Conservation (phyloP, 2,113 vertebrate genomes). For the Eidolon helvum region DNA sequence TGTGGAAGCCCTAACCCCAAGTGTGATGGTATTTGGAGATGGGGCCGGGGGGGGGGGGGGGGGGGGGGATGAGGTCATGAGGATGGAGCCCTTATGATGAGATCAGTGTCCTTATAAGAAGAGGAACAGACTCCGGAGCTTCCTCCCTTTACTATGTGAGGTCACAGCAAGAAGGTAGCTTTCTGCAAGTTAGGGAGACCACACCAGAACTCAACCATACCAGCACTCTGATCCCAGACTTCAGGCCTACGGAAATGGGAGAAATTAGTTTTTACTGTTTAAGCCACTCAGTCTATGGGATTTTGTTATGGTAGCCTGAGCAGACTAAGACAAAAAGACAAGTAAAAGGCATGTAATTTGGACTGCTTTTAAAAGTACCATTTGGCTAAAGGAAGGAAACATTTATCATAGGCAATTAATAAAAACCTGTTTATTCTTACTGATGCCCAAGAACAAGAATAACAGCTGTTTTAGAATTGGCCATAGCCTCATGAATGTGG, state of each 20-base stretch:
- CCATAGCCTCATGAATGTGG: not conserved
- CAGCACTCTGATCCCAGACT: not conserved
- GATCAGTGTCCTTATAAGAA: not conserved
- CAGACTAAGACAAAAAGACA: constrained; percentile 20
- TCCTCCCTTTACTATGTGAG: not conserved
- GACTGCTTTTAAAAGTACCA: not conserved
- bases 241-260: not conserved
- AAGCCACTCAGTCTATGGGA: not conserved
- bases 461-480: constrained; percentile 16
- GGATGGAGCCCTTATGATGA: not conserved
- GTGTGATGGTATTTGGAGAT: not conserved
- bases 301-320: not conserved
- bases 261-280: not conserved
- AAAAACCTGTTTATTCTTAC: constrained; percentile 40
- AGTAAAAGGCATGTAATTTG: constrained; percentile 10
- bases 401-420: constrained; percentile 13
- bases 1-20: not conserved
- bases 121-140: not conserved
- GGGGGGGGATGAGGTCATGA: not conserved
- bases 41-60: no score
- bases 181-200: not conserved
- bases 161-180: not conserved
- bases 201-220: not conserved
- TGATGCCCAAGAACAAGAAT: not conserved
- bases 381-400: constrained; percentile 40